A percentile compares a stretch with the other conserved stretches of the same genome.
Conservation (phyloP, 1,140 invertebrate genomes). For the Hydropsyche tenuis region DNA sequence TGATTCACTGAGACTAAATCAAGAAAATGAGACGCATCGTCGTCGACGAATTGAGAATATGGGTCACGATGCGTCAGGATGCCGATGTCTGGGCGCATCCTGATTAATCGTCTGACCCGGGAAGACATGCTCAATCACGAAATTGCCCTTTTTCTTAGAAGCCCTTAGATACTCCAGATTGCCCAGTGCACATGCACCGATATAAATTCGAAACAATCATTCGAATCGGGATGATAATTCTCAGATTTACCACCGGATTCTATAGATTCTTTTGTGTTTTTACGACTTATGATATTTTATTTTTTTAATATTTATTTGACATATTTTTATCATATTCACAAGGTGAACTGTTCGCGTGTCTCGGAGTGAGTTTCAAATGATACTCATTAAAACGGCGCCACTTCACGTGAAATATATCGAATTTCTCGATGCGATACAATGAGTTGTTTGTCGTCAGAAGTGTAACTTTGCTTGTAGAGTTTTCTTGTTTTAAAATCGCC, state of each 20-base stretch:
- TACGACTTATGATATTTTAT: too few species aligned
- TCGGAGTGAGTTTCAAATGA: not conserved
- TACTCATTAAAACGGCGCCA: not conserved
- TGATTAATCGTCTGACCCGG: slow-evolving; percentile 5
- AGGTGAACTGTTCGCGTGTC: not conserved
- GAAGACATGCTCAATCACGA: slow-evolving; percentile 21
- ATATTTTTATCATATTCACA: not conserved
- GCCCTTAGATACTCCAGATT: not conserved
- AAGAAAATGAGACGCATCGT: not conserved
- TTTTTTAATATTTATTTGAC: too few species aligned
- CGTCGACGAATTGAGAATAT: not conserved
- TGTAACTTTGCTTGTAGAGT: not conserved
- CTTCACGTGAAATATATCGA: slow-evolving; percentile 24
- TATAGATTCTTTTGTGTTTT: too few species aligned
- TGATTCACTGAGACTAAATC: too few species aligned
- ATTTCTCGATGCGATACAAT: not conserved
- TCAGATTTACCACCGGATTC: too few species aligned
- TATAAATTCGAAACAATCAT: too few species aligned
- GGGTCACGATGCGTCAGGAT: slow-evolving; percentile 26
- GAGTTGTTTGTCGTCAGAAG: slow-evolving; percentile 4
- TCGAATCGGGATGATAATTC: too few species aligned
- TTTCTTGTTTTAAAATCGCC: not conserved
- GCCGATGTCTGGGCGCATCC: slow-evolving; percentile 11
- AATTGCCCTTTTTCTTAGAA: slow-evolving; percentile 22
- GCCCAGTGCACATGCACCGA: not conserved